These are phyloP conservation scores for Gymnopithys bicolor DNA, from an alignment of 2,797 vertebrate genomes.

Conservation along the genomic window DNA sequence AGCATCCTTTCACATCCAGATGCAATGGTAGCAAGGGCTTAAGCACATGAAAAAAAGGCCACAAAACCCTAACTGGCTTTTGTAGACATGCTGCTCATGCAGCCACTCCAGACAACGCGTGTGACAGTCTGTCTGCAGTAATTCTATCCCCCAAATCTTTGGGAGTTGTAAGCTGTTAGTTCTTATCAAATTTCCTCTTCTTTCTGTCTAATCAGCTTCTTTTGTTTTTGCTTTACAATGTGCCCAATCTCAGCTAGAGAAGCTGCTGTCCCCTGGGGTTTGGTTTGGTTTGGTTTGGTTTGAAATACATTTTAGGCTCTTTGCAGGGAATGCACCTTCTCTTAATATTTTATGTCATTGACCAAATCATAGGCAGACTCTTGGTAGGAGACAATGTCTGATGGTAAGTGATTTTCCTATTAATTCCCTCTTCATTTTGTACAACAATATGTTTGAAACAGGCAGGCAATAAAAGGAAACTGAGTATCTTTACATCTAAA, in stretches of 20 bases:
- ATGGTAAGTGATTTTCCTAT: not conserved
- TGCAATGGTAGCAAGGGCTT: not conserved
- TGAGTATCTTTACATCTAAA: not conserved
- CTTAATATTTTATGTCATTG: not conserved
- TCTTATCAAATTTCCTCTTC: not conserved
- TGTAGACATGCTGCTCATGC: not conserved
- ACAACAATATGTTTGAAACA: not conserved
- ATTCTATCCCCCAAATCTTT: not conserved
- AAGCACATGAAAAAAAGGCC: not conserved
- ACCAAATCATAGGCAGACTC: not conserved
- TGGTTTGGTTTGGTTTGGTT: not conserved
- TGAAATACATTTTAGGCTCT: not conserved
- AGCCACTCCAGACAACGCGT: fast-evolving
- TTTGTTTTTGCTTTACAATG: not conserved
- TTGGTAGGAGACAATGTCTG: not conserved
- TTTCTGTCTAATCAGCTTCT: not conserved
- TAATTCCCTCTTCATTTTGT: not conserved
- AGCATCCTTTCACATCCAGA: not conserved
- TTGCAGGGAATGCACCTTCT: not conserved
- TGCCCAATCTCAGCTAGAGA: not conserved
- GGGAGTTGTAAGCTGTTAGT: not conserved
- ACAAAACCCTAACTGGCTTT: not conserved
- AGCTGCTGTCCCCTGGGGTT: not conserved
- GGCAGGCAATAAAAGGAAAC: not conserved
- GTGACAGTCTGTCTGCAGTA: not conserved